Evolutionary conservation across 2,888 invertebrate species (phyloP), one percentile per base, ranked within the genome.

Genomic region (Endomychus coccineus): DNA sequence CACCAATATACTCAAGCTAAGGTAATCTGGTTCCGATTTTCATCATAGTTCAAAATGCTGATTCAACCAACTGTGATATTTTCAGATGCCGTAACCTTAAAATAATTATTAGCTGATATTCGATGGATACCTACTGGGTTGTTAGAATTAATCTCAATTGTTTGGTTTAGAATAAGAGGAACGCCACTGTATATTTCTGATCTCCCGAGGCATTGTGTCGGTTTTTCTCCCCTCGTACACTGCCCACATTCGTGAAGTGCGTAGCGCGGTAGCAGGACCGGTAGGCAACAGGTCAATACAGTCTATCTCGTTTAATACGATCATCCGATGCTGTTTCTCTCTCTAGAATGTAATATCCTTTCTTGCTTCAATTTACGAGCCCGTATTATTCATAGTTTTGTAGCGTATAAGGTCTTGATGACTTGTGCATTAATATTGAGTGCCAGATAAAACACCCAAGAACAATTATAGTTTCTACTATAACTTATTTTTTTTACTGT

Each of bases 231-330:
- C 44, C 69, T 64, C 67, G 69, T 68, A 36, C 40, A 43, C 44
- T 68, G 66, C 44, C 46, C 34, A 46, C 44, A 38, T 40, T 52
- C 49, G 51, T 69, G 71, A 70, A 46, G 55, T 58, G 61, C 61
- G 63, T 62, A 64, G 59, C 62, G 52, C 62, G 56, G 73, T 71
- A 64, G 62, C 73, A 70, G 71, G 70, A 70, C 73, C 73, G 74
- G 73, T 73, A 73, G 73, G 72, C 70, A 71, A 71, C 72, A 69
- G 68, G 72, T 72, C 73, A 61, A 56, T 55, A 71, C 36, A 6
- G n/a, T 29, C 29, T 28, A 24, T 23, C 29, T 21, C 36, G 17
- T 12, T n/a, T 29, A 23, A 28, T 36, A 16, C 15, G 19, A 14
- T 36, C 23, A 15, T 29, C 23, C 16, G 21, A 19, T 34, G 11